Evolutionary conservation across 2,888 invertebrate genomes (phyloP).

Genomic region (Deroplatys truncata): DNA sequence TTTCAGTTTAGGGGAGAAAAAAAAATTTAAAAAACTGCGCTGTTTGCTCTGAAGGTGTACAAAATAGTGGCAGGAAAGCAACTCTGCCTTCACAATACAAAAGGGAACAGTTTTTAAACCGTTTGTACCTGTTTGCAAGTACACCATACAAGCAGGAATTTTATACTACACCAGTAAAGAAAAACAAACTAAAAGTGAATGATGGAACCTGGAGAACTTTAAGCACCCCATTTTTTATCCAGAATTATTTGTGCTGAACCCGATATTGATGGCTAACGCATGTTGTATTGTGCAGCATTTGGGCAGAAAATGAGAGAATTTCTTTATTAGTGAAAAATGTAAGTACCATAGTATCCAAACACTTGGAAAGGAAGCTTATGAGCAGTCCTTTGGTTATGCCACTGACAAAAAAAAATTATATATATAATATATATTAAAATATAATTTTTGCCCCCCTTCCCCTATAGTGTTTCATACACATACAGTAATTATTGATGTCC

Average conservation of each 20-base stretch:
- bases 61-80: slow-evolving; percentile 9
- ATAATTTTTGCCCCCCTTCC: not conserved
- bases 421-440: not conserved
- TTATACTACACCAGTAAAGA: slow-evolving; percentile 23
- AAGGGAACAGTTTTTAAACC: slow-evolving; percentile 20
- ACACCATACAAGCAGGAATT: slow-evolving; percentile 21
- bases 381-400: slow-evolving; percentile 8
- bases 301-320: slow-evolving; percentile 1
- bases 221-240: slow-evolving; percentile 22
- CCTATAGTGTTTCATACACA: slow-evolving; percentile 26
- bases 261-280: slow-evolving; percentile 17
- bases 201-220: slow-evolving; percentile 21
- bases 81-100: slow-evolving; percentile 19
- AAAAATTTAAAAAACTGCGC: not conserved
- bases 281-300: slow-evolving; percentile 13
- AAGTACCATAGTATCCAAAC: slow-evolving; percentile 3
- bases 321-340: slow-evolving; percentile 15
- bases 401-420: not conserved
- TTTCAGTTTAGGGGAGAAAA: not conserved
- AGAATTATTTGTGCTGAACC: slow-evolving; percentile 20
- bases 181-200: slow-evolving; percentile 10
- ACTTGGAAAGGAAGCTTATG: slow-evolving; percentile 2
- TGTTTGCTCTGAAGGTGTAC: not conserved
- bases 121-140: slow-evolving; percentile 22
- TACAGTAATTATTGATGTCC: slow-evolving; percentile 22